Conservation (phyloP, 2,888 invertebrate genomes). For the Drosophila phalerata region DNA sequence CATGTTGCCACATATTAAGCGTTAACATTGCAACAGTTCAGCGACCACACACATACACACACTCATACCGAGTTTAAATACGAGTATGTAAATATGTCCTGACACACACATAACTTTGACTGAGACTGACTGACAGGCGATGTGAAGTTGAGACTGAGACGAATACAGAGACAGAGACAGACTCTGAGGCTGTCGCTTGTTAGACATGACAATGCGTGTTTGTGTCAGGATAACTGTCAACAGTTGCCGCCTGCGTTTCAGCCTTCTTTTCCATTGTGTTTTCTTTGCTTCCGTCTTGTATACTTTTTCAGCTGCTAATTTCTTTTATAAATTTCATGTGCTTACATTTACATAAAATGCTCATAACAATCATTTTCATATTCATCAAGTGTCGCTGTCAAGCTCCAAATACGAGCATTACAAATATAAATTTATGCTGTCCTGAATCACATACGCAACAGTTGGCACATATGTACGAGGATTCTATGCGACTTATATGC, state of each 20-base stretch:
- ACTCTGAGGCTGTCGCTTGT: conserved; percentile 67
- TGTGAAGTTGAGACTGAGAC: conserved; percentile 41
- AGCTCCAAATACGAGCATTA: conserved; percentile 25
- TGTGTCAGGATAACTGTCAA: conserved; percentile 80
- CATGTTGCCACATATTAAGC: conserved; percentile 27
- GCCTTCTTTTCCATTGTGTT: not conserved
- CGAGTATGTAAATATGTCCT: conserved; percentile 25
- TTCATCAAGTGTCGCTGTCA: conserved; percentile 60
- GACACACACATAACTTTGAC: conserved; percentile 38
- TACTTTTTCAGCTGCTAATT: conserved; percentile 68
- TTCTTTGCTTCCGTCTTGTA: conserved; percentile 2
- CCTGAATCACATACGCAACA: conserved; percentile 38
- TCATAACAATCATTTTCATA: conserved; percentile 61
- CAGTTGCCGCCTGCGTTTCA: conserved; percentile 57
- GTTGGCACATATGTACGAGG: conserved; percentile 33
- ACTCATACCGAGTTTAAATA: conserved; percentile 1
- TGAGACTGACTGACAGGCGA: conserved; percentile 69
- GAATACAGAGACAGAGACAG: conserved; percentile 27
- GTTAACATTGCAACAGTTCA: conserved; percentile 38
- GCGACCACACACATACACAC: not conserved
- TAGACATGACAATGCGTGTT: conserved; percentile 80
- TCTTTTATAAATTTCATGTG: conserved; percentile 76
- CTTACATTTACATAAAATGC: conserved; percentile 66
- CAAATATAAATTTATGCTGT: conserved; percentile 38
- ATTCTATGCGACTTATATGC: conserved; percentile 10